Conservation (phyloP, 1,140 invertebrate species). For the Centruroides sculpturatus region DNA sequence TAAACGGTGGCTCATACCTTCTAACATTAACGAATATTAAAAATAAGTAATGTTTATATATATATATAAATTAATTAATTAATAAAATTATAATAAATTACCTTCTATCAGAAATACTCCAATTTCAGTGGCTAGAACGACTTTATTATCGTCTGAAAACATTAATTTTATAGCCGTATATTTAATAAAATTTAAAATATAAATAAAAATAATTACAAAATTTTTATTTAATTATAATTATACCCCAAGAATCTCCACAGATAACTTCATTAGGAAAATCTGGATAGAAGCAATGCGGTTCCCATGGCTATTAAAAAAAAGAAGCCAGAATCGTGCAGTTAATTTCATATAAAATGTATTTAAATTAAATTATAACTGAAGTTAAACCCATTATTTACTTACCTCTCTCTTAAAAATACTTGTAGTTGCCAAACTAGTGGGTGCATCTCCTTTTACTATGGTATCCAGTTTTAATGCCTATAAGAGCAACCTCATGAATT, state of each 20-base stretch:
- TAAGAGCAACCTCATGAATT: neutral
- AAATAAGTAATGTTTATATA: neutral
- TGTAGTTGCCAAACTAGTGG: conserved; percentile 63
- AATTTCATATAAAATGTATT: too few species aligned
- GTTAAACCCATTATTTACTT: too few species aligned
- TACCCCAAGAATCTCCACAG: conserved; percentile 57
- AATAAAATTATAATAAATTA: conserved; percentile 25
- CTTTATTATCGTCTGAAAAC: conserved; percentile 35
- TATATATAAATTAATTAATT: conserved; percentile 4
- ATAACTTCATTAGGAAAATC: conserved; percentile 49
- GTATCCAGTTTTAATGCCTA: conserved; percentile 56
- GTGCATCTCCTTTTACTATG: conserved; percentile 67
- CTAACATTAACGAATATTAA: too few species aligned
- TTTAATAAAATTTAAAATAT: too few species aligned
- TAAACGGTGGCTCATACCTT: conserved; percentile 43
- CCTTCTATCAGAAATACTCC: conserved; percentile 53
- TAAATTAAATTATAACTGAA: too few species aligned
- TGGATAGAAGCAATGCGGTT: conserved; percentile 57
- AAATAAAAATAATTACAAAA: too few species aligned
- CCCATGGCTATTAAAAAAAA: conserved; percentile 42
- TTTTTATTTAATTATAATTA: neutral
- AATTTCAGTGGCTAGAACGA: conserved; percentile 46
- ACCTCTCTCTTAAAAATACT: conserved; percentile 53
- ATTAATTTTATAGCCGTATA: too few species aligned
- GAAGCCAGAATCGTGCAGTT: too few species aligned